A percentile compares a stretch with the other conserved stretches of the same genome.
These are phyloP conservation scores for Drosophila anomalata DNA, from an alignment of 2,888 invertebrate species.

Conservation along the genomic window DNA sequence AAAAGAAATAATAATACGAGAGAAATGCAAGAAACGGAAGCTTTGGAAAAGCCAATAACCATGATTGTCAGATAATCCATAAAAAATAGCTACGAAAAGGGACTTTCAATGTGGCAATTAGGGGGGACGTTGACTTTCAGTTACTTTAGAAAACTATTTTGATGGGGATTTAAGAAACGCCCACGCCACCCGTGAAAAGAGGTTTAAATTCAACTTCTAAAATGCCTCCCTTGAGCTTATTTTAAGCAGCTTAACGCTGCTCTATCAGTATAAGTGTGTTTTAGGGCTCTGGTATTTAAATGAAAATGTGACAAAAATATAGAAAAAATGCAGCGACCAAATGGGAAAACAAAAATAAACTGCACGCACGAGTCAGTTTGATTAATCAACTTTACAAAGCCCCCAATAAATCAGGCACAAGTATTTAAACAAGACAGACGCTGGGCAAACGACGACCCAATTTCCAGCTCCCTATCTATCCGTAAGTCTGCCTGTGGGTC, in stretches of 20 bases:
- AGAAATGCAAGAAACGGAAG: slow-evolving; percentile 37
- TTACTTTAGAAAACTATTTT: not conserved
- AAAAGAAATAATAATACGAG: not conserved
- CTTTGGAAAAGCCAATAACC: slow-evolving; percentile 33
- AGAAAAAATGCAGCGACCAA: slow-evolving; percentile 14
- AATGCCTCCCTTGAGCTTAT: not conserved
- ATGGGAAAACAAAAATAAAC: slow-evolving; percentile 56
- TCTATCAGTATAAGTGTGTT: not conserved
- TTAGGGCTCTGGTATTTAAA: not conserved
- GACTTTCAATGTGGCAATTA: slow-evolving; percentile 16
- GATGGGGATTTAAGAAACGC: not conserved
- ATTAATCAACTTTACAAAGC: slow-evolving; percentile 71
- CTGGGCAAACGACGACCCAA: slow-evolving; percentile 60
- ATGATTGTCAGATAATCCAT: slow-evolving; percentile 29
- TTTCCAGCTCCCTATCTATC: slow-evolving; percentile 43
- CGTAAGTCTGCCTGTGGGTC: slow-evolving; percentile 4
- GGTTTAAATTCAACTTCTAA: not conserved
- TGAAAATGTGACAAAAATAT: slow-evolving; percentile 26
- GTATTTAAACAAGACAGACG: slow-evolving; percentile 44
- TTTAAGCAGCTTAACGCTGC: slow-evolving; percentile 25
- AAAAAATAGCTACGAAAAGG: slow-evolving; percentile 21
- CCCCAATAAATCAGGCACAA: slow-evolving; percentile 63
- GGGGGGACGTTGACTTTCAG: not conserved
- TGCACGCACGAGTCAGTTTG: slow-evolving; percentile 47
- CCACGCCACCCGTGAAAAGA: not conserved